Percentiles rank a stretch among this genome's conserved stretches.
Conservation (phyloP, 2,113 vertebrate species). For the Dermatemys mawii region DNA sequence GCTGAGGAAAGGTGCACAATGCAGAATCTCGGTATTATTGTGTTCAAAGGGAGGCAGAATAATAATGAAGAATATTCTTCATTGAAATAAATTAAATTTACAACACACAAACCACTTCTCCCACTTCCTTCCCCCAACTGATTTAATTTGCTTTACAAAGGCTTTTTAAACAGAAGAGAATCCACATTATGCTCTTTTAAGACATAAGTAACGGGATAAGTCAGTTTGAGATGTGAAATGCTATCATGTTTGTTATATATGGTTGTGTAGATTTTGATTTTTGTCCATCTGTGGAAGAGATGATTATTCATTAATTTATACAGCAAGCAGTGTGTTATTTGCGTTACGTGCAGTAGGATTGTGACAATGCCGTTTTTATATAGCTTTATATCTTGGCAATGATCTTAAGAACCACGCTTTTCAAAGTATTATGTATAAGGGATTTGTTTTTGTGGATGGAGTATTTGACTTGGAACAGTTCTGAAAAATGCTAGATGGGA, state of each 20-base stretch:
- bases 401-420: background rate
- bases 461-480: constrained; percentile 51
- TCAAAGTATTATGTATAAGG: background rate
- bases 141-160: background rate
- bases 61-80: background rate
- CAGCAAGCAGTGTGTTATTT: background rate
- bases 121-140: background rate
- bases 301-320: background rate
- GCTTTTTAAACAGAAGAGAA: background rate
- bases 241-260: background rate
- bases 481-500: constrained; percentile 44
- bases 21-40: background rate
- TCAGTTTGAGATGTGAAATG: background rate
- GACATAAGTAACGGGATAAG: background rate
- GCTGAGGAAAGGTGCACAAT: background rate
- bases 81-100: background rate
- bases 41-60: background rate
- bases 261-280: background rate
- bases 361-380: background rate
- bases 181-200: rapidly evolving
- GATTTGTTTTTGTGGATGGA: constrained; percentile 29
- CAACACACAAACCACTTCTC: background rate
- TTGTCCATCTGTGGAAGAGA: background rate
- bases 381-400: background rate
- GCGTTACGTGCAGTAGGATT: rapidly evolving